Evolutionary conservation across 64 coral and sea anemone genomes (phyloP).

Genomic region (Cladopsammia gracilis): DNA sequence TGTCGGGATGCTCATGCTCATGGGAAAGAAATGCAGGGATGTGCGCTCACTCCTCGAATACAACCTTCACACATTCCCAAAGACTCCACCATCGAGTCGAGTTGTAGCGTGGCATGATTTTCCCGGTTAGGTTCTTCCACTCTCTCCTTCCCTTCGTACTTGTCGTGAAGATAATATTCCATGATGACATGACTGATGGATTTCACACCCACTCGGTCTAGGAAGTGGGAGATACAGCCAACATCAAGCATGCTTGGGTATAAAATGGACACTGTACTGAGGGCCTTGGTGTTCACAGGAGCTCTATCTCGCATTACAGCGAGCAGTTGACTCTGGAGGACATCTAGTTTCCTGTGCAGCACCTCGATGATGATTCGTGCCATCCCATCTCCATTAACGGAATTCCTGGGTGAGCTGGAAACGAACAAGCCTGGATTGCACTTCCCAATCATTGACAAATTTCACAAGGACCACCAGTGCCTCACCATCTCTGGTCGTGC

Average conservation of each 20-base stretch:
- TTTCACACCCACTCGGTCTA: background rate
- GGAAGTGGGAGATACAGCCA: background rate
- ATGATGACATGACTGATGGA: background rate
- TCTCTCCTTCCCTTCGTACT: background rate
- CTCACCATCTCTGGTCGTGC: background rate
- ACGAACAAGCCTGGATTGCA: background rate
- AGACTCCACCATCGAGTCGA: background rate
- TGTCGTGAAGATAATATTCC: background rate
- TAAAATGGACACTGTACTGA: slow-evolving; percentile 21
- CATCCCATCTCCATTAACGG: background rate
- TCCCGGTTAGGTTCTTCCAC: background rate
- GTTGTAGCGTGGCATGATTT: background rate
- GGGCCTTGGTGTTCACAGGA: slow-evolving; percentile 8
- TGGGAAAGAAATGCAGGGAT: background rate
- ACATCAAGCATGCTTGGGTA: slow-evolving; percentile 19
- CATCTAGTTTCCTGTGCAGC: slow-evolving; percentile 2
- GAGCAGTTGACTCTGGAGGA: background rate
- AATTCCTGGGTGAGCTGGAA: background rate
- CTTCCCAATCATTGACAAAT: background rate
- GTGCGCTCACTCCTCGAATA: background rate
- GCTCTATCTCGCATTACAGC: slow-evolving; percentile 55
- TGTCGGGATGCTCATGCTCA: background rate
- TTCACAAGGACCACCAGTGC: background rate
- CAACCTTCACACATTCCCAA: background rate
- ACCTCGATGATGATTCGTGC: background rate